Evolutionary conservation across 2,113 vertebrate species (phyloP).

Genomic region (Indicator indicator): DNA sequence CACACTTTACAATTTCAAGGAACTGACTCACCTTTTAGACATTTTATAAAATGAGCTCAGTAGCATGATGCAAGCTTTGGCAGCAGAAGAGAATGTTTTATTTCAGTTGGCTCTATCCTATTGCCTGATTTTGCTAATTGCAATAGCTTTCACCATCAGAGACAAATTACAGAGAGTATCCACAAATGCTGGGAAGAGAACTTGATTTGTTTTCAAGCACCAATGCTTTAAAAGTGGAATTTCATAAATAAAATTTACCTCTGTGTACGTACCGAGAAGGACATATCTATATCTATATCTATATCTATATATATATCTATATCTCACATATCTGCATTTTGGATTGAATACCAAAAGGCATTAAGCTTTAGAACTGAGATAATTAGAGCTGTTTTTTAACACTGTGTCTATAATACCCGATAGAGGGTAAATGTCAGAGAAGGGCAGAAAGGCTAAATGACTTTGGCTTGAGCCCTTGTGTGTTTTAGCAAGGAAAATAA

Average conservation of each 20-base stretch:
- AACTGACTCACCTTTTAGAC: conserved; percentile 14
- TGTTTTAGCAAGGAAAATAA: not conserved
- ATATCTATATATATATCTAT: not conserved
- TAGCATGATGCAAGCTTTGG: conserved; percentile 47
- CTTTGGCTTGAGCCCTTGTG: not conserved
- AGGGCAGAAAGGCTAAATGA: not conserved
- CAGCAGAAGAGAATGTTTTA: conserved; percentile 29
- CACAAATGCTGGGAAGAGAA: not conserved
- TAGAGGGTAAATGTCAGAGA: not conserved
- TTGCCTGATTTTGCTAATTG: conserved; percentile 44
- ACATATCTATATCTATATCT: not conserved
- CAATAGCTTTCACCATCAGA: not conserved
- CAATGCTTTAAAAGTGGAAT: not conserved
- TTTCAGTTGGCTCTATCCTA: conserved; percentile 47
- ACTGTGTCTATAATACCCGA: not conserved
- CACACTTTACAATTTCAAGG: conserved; percentile 14
- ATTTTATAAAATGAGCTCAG: conserved; percentile 51
- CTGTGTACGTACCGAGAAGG: not conserved
- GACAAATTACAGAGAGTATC: not conserved
- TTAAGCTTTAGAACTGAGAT: not conserved
- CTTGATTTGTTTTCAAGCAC: not conserved
- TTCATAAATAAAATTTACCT: not conserved
- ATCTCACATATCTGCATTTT: not conserved
- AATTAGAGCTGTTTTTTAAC: not conserved
- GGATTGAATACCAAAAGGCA: not conserved